phyloP scores from a whole-genome alignment of 2,113 vertebrate genomes.

The Chloropsis hardwickii region DNA sequence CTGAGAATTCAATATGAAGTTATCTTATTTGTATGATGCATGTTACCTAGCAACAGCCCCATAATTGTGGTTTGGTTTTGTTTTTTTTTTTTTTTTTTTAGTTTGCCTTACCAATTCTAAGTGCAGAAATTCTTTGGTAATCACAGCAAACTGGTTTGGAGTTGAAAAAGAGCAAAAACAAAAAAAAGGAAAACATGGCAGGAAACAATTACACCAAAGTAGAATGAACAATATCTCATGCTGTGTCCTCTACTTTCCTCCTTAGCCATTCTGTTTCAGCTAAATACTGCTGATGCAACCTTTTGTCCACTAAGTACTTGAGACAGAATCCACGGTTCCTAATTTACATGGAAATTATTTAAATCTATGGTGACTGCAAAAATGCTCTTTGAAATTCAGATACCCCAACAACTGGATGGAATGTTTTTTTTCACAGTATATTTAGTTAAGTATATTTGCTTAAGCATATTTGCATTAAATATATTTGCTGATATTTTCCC shows the following conservation, averaged over 20 bases:
- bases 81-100: neutral
- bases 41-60: neutral
- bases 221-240: neutral
- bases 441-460: neutral
- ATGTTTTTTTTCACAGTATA: neutral
- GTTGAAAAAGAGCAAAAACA: neutral
- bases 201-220: neutral
- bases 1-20: neutral
- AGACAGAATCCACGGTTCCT: neutral
- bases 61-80: neutral
- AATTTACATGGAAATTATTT: neutral
- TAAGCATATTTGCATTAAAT: neutral
- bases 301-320: neutral
- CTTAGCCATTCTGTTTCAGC: neutral
- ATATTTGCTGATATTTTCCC: neutral
- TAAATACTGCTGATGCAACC: neutral
- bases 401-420: neutral
- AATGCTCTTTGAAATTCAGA: neutral
- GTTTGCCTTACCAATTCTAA: neutral
- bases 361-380: neutral
- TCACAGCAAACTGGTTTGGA: neutral
- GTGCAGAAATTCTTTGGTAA: neutral
- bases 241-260: conserved; percentile 4
- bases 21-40: conserved; percentile 14
- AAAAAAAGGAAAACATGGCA: neutral